phyloP scores from a whole-genome alignment of 1,140 invertebrate genomes.

The Rhizoglyphus robini region DNA sequence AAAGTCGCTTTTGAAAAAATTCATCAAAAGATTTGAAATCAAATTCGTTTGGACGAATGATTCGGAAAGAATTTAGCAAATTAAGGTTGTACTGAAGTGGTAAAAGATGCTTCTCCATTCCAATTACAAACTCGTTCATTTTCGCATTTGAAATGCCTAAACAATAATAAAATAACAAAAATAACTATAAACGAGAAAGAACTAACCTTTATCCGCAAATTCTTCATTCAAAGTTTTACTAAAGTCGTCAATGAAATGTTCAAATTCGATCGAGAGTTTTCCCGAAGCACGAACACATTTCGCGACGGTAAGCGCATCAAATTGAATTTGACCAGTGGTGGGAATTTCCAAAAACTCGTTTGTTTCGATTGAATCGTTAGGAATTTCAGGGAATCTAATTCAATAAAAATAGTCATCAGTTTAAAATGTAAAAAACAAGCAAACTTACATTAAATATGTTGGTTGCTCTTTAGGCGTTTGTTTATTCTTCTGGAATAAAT shows the following conservation, averaged over 20 bases:
- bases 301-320: slow-evolving; percentile 61
- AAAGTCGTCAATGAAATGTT: slow-evolving; percentile 53
- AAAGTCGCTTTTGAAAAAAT: slow-evolving; percentile 30
- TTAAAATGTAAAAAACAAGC: background rate
- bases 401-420: background rate
- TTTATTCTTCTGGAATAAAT: background rate
- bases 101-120: slow-evolving; percentile 51
- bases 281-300: slow-evolving; percentile 64
- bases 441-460: background rate
- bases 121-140: slow-evolving; percentile 24
- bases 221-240: slow-evolving; percentile 40
- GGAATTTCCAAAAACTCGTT: slow-evolving; percentile 51
- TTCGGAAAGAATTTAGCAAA: slow-evolving; percentile 61
- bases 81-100: slow-evolving; percentile 71
- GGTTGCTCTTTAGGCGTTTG: background rate
- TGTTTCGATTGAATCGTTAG: slow-evolving; percentile 56
- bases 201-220: background rate
- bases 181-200: background rate
- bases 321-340: slow-evolving; percentile 51
- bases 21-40: slow-evolving; percentile 19
- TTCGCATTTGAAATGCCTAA: slow-evolving; percentile 17
- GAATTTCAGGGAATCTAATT: slow-evolving; percentile 72
- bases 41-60: slow-evolving; percentile 54
- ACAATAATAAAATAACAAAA: background rate
- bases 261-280: slow-evolving; percentile 64